Evolutionary conservation across 2,113 vertebrate genomes (phyloP).

Genomic region (Forbesichthys agassizii): DNA sequence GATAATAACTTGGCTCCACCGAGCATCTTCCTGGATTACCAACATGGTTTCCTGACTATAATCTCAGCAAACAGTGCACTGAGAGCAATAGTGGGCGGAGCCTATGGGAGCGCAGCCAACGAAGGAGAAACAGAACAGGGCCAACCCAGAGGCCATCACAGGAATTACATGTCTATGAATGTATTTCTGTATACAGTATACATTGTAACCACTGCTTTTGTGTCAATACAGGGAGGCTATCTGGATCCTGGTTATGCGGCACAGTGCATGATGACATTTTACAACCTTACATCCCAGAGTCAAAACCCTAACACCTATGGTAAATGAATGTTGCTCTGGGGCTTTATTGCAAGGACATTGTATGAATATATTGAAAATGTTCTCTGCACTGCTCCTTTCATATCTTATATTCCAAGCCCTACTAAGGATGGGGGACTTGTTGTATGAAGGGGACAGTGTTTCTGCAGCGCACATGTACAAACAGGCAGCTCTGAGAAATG

Average conservation of each 20-base stretch:
- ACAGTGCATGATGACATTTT: constrained; percentile 73
- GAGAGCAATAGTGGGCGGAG: too few relatives aligned
- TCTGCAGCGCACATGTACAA: constrained; percentile 78
- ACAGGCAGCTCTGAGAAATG: constrained; percentile 66
- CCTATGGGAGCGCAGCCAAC: too few relatives aligned
- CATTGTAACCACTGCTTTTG: not conserved
- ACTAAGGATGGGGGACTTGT: constrained; percentile 77
- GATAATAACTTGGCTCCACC: too few relatives aligned
- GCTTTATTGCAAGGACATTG: not conserved
- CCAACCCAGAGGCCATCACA: too few relatives aligned
- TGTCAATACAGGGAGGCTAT: constrained; percentile 55
- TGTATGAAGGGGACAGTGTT: constrained; percentile 62
- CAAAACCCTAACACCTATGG: constrained; percentile 71
- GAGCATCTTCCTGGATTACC: too few relatives aligned
- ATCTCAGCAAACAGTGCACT: too few relatives aligned
- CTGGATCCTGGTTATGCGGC: constrained; percentile 58
- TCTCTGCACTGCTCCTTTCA: not conserved
- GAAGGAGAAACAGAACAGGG: too few relatives aligned
- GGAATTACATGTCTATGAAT: not conserved
- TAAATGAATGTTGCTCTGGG: constrained; percentile 29
- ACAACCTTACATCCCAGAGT: constrained; percentile 74
- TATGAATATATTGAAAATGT: too few relatives aligned
- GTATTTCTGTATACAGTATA: not conserved
- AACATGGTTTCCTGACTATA: too few relatives aligned
- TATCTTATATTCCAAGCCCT: constrained; percentile 61